A percentile compares a stretch with the other conserved stretches of the same genome.
Conservation (phyloP, 2,113 vertebrate genomes). For the Hoplias malabaricus region DNA sequence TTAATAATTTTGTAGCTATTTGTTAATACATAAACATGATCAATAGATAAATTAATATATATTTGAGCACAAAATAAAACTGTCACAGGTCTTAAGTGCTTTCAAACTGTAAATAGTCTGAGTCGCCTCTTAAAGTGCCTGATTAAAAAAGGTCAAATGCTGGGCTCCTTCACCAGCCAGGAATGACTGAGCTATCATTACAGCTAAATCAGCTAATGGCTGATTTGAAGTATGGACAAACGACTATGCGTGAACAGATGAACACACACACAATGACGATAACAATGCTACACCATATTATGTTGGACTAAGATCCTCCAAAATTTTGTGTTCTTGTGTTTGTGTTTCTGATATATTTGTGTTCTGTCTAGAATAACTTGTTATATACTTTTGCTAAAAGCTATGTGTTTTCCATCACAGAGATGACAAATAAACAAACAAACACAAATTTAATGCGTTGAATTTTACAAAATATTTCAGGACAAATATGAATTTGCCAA, state of each 20-base stretch:
- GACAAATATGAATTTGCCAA: no score
- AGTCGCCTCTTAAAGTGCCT: not conserved
- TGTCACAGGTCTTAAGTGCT: constrained; percentile 11
- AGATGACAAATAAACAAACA: not conserved
- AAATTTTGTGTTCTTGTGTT: not conserved
- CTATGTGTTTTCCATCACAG: not conserved
- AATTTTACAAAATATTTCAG: no score
- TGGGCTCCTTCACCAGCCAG: constrained; percentile 47
- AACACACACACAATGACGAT: no score
- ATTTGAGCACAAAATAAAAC: no score
- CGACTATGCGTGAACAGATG: no score
- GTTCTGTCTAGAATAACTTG: not conserved
- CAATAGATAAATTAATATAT: no score
- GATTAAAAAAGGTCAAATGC: constrained; percentile 28
- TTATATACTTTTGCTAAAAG: not conserved
- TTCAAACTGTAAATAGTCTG: not conserved
- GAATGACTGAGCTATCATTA: constrained; percentile 63
- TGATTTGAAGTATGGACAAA: constrained; percentile 56
- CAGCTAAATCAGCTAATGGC: constrained; percentile 67
- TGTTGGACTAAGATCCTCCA: no score
- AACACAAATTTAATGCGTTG: not conserved
- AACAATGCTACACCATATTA: no score
- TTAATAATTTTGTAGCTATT: no score
- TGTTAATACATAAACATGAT: no score
- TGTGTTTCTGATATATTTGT: not conserved